Evolutionary conservation across 2,888 invertebrate species (phyloP), one percentile per base, ranked within the genome.

Genomic region (Drosophila rubida): DNA sequence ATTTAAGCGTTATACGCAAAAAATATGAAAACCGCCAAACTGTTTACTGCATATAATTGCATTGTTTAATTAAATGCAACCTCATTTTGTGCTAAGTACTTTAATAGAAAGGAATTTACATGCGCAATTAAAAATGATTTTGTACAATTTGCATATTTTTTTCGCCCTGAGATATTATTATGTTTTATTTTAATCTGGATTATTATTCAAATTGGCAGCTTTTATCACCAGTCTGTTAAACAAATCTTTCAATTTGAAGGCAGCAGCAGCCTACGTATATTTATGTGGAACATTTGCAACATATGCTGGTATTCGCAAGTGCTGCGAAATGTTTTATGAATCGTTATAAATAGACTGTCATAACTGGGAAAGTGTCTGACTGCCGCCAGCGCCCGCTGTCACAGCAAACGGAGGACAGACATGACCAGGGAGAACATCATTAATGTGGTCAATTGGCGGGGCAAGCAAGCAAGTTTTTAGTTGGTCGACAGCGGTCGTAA

Each of bases 401-500:
- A 30, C 27, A n/a, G 48, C n/a, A n/a, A n/a, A n/a, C n/a, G n/a
- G n/a, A n/a, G n/a, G n/a, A n/a, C n/a, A 58, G 23, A 64, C 58
- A 11, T n/a, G 30, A 11, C 32, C 25, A 25, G 25, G 6, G 25
- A 25, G 19, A 1, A 27, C 27, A 35, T 16, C 49, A 63, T 75
- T 84, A 68, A 81, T 50, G 63, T 54, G 67, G 55, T 44, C 69
- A 58, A 64, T 50, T 58, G 63, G 23, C n/a, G n/a, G n/a, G n/a
- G n/a, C n/a, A n/a, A n/a, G n/a, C 39, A 16, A 16, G 39, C 35
- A 35, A 59, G 53, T 44, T 60, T 48, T 58, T 57, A 75, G 60
- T 65, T 69, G 51, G 66, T 55, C 53, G 57, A 4, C 4, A 46
- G 80, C 64, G 57, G 8, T 7, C 51, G 80, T 66, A 83, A 86